A percentile compares a stretch with the other conserved stretches of the same genome.
Evolutionary conservation across 2,888 invertebrate species (phyloP).

Genomic region (Venustoraphidia nigricollis): DNA sequence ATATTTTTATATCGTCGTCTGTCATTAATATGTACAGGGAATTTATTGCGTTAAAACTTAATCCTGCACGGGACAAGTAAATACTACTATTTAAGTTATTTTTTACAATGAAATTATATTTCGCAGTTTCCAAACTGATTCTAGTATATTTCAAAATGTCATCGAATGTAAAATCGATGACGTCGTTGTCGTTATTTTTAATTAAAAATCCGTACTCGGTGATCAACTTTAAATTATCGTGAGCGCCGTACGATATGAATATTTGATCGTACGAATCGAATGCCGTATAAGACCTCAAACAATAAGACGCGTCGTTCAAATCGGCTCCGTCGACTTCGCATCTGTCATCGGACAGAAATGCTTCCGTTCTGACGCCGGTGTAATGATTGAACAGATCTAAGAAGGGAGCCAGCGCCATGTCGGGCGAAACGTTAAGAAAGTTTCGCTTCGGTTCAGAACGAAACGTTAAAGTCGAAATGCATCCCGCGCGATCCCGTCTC

Average conservation of each 20-base stretch:
- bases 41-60: constrained; percentile 1
- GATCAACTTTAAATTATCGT: constrained; percentile 65
- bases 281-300: constrained; percentile 32
- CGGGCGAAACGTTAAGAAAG: constrained; percentile 39
- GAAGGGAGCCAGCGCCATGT: constrained; percentile 70
- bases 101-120: constrained; percentile 39
- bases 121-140: constrained; percentile 18
- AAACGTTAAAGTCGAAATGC: no score
- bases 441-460: constrained; percentile 5
- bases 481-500: no score
- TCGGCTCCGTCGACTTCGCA: constrained; percentile 15
- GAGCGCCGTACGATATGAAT: constrained; percentile 78
- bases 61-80: neutral
- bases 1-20: neutral
- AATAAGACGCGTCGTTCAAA: constrained; percentile 28
- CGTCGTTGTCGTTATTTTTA: constrained; percentile 50
- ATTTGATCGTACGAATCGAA: constrained; percentile 55
- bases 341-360: constrained; percentile 11
- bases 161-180: constrained; percentile 40
- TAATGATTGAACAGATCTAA: constrained; percentile 85
- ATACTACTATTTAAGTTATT: constrained; percentile 3
- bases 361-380: constrained; percentile 37
- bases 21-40: constrained; percentile 2
- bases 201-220: constrained; percentile 78
- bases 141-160: constrained; percentile 32